Evolutionary conservation across 2,113 vertebrate genomes (phyloP), one percentile per base, ranked within the genome.

Genomic region (Polypterus bichir): DNA sequence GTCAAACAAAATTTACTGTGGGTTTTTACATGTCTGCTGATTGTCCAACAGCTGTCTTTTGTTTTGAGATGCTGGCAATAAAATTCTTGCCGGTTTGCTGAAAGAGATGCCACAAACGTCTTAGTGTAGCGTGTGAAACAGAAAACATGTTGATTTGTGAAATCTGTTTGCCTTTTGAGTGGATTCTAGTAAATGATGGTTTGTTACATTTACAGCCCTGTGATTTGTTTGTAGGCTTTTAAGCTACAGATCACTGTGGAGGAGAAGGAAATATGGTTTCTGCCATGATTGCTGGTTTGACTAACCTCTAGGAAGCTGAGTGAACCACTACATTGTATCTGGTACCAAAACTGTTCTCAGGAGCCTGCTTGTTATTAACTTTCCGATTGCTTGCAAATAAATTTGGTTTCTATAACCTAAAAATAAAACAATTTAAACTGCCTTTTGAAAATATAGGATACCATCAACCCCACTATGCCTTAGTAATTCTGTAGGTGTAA

Each of bases 221-320:
- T n/a, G 47, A 59, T 64, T 60, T 64, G 27, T 27, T 27, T 27
- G 53, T 59, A 45, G 11, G 48, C 53, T 62, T 59, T 48, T 67
- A 63, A 73, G 73, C 44, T 74, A 73, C 74, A 67, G 69, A 73
- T 66, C 65, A 59, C 57, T 52, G 65, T 65, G 73, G 65, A 74
- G 74, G 77, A 68, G 78, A 74, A 81, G 80, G 81, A 85, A 81
- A 74, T 70, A 62, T 72, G 74, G 70, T 73, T 73, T 68, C 63
- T 4, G 46, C 49, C 9, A 57, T 78, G 79, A 83, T 80, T 83
- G 81, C 81, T 83, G 83, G 73, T 74, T 80, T 81, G 77, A 70
- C 77, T 85, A 79, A 82, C 74, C 76, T 82, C 70, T 69, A 76
- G 76, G 77, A 77, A 83, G 68, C 64, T 8, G 70, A 68, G 72